Evolutionary conservation across 2,888 invertebrate genomes (phyloP), one percentile per base, ranked within the genome.

Genomic region (Hirtodrosophila alboralis): DNA sequence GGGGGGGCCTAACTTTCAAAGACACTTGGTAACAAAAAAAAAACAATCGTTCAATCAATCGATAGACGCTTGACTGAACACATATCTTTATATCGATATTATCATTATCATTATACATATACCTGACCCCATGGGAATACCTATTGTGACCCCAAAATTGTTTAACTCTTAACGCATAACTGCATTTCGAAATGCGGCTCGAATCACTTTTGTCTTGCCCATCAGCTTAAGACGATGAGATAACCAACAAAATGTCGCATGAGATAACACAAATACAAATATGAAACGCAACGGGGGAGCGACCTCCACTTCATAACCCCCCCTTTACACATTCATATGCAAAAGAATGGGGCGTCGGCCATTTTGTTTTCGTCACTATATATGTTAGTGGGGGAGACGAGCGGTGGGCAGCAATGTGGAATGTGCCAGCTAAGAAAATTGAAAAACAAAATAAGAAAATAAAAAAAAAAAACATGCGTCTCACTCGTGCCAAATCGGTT

Each of bases 401-500:
- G n/a, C 10, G 8, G 8, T 18, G 1, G 4, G 23, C 33, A 28
- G 7, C 4, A 12, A 26, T 51, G 44, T 7, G 30, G 26, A 58
- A 57, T 57, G 58, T 45, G 37, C 34, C 28, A 36, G 57, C n/a
- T n/a, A n/a, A n/a, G n/a, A n/a, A n/a, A n/a, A n/a, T n/a, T n/a
- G n/a, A n/a, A n/a, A n/a, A n/a, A n/a, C n/a, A n/a, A n/a, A n/a
- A n/a, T n/a, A n/a, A n/a, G n/a, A n/a, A n/a, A n/a, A n/a, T 18
- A 10, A 27, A 23, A 36, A 26, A 26, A 44, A 54, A 33, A 54
- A 52, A 43, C 23, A 44, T 53, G 52, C 44, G 44, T 60, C 48
- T 52, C 58, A 56, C 76, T 73, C 80, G 77, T 73, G 80, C 76
- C 72, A 58, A 75, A 64, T 56, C 36, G 56, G 40, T 51, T 34